Conservation (phyloP, 2,888 invertebrate genomes). For the Brachylomia viminalis region DNA sequence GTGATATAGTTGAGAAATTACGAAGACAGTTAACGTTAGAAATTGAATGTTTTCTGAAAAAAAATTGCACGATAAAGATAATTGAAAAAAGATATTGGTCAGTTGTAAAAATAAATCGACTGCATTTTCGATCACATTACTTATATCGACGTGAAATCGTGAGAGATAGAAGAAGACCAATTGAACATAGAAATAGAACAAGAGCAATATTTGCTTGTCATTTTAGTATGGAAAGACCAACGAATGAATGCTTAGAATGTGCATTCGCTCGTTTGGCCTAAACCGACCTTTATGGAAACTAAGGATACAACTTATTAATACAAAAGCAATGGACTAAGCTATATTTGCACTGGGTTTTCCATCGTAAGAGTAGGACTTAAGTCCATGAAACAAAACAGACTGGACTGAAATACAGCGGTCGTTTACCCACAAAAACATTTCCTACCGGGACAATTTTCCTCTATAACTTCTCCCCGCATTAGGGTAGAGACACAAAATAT, state of each 20-base stretch:
- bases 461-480: slow-evolving; percentile 32
- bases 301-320: too few species aligned
- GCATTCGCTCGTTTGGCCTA: background rate
- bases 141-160: background rate
- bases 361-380: background rate
- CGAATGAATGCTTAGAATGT: background rate
- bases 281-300: background rate
- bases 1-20: background rate
- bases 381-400: slow-evolving; percentile 22
- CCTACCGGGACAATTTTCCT: slow-evolving; percentile 25
- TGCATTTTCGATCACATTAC: background rate
- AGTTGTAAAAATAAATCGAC: background rate
- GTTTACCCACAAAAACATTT: background rate
- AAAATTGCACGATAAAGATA: background rate
- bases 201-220: background rate
- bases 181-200: background rate
- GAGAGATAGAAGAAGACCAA: background rate
- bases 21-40: background rate
- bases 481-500: slow-evolving; percentile 32
- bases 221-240: background rate
- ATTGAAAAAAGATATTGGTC: too few species aligned
- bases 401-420: background rate
- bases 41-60: background rate
- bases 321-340: background rate
- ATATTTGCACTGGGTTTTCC: background rate